Conservation (phyloP, 2,113 vertebrate genomes). For the Corythoichthys intestinalis region DNA sequence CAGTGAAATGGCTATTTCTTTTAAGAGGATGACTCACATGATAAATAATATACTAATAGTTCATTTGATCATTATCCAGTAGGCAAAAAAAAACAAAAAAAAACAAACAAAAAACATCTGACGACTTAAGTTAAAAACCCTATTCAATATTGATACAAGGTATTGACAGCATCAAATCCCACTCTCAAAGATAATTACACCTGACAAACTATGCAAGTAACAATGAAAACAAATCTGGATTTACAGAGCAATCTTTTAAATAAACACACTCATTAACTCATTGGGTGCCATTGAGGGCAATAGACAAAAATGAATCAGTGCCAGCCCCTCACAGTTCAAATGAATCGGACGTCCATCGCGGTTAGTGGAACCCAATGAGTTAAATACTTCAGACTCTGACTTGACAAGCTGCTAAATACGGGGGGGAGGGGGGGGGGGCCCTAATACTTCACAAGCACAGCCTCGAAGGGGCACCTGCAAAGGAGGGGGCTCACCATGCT, state of each 20-base stretch:
- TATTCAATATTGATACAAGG: too few relatives aligned
- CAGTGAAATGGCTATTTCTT: not conserved
- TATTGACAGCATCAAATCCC: not conserved
- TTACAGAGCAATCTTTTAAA: slow-evolving; percentile 13
- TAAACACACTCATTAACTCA: slow-evolving; percentile 4
- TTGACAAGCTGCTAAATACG: slow-evolving; percentile 79
- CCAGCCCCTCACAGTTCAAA: too few relatives aligned
- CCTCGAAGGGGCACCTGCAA: slow-evolving; percentile 61
- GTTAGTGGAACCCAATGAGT: too few relatives aligned
- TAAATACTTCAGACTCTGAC: slow-evolving; percentile 55
- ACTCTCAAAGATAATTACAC: not conserved
- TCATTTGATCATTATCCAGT: too few relatives aligned
- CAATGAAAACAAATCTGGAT: slow-evolving; percentile 6
- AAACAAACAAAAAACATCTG: too few relatives aligned
- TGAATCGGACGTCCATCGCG: too few relatives aligned
- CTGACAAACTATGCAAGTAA: not conserved
- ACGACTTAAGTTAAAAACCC: too few relatives aligned
- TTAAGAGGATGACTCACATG: not conserved
- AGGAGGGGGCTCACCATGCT: slow-evolving; percentile 68
- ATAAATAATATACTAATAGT: not conserved
- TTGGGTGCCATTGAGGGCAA: too few relatives aligned
- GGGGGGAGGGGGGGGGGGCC: slow-evolving; percentile 51
- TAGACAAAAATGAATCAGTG: too few relatives aligned
- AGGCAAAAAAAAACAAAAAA: too few relatives aligned
- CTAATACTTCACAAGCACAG: slow-evolving; percentile 71